These are phyloP conservation scores for Fopius arisanus DNA, from an alignment of 1,140 invertebrate species.

Conservation along the genomic window DNA sequence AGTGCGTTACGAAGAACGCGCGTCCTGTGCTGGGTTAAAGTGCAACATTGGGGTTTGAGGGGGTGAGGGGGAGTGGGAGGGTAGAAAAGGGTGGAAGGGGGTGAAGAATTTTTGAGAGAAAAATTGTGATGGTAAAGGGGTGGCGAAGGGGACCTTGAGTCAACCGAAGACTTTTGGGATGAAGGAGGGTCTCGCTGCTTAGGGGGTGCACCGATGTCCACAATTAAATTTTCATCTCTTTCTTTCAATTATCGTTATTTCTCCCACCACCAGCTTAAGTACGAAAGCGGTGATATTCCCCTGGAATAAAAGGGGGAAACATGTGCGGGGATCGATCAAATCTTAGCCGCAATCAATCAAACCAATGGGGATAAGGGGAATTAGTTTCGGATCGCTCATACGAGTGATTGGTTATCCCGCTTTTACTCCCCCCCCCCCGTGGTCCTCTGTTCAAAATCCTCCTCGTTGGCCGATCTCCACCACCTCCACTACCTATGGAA, in stretches of 20 bases:
- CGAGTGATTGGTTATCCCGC: constrained; percentile 22
- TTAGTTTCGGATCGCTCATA: constrained; percentile 28
- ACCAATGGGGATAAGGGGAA: constrained; percentile 24
- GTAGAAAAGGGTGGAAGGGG: neutral
- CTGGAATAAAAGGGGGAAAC: neutral
- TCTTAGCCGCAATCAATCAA: constrained; percentile 27
- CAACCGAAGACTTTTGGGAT: neutral
- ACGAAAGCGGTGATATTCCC: neutral
- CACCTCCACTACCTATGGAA: neutral
- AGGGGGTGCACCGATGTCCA: neutral
- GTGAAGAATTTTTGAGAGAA: neutral
- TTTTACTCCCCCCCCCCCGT: neutral
- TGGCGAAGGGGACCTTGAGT: too few relatives aligned
- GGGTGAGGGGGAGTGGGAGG: neutral
- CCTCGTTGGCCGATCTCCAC: neutral
- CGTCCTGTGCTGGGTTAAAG: neutral
- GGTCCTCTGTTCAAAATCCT: neutral
- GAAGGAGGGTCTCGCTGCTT: neutral
- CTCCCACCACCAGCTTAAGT: neutral
- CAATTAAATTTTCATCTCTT: neutral
- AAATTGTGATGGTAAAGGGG: neutral
- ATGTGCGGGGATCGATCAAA: constrained; percentile 18
- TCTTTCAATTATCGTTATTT: neutral
- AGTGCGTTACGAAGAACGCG: constrained; percentile 14
- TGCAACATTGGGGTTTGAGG: neutral